These are phyloP conservation scores for Etheostoma perlongum DNA, from an alignment of 2,797 vertebrate genomes.

Conservation along the genomic window DNA sequence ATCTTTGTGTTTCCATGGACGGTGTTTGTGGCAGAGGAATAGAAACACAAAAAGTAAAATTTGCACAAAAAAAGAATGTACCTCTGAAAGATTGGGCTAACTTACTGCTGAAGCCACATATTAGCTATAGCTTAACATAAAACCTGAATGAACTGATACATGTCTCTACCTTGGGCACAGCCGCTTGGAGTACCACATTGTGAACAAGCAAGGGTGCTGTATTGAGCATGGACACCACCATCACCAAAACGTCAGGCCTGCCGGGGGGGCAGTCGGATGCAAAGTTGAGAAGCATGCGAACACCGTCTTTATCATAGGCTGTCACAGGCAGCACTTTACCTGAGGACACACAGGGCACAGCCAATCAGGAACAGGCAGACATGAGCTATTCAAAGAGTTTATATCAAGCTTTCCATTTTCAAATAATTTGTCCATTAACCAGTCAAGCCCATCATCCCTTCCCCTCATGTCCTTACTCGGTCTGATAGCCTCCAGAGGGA, in stretches of 20 bases:
- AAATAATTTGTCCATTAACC: neutral
- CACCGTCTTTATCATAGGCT: constrained; percentile 94
- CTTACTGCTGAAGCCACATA: neutral
- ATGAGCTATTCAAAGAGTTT: neutral
- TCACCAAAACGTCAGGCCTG: constrained; percentile 90
- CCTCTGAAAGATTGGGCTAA: neutral
- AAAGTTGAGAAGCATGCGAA: constrained; percentile 94
- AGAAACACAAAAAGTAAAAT: neutral
- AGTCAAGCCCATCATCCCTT: neutral
- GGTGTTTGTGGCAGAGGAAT: neutral
- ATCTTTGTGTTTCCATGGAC: neutral
- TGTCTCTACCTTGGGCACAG: constrained; percentile 93
- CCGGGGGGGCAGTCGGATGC: constrained; percentile 92
- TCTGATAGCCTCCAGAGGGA: constrained; percentile 93
- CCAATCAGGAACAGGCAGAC: neutral
- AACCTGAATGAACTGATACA: neutral
- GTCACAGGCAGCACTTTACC: constrained; percentile 93
- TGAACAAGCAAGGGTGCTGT: constrained; percentile 90
- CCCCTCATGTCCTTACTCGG: constrained; percentile 88
- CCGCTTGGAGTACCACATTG: constrained; percentile 92
- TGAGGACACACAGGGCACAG: constrained; percentile 61
- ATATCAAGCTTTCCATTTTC: neutral
- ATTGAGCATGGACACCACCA: constrained; percentile 97
- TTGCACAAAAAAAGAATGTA: neutral
- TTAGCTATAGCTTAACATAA: neutral